Percentiles rank a stretch among this genome's conserved stretches.
Conservation (phyloP, 2,888 invertebrate species). For the Clitarchus hookeri region DNA sequence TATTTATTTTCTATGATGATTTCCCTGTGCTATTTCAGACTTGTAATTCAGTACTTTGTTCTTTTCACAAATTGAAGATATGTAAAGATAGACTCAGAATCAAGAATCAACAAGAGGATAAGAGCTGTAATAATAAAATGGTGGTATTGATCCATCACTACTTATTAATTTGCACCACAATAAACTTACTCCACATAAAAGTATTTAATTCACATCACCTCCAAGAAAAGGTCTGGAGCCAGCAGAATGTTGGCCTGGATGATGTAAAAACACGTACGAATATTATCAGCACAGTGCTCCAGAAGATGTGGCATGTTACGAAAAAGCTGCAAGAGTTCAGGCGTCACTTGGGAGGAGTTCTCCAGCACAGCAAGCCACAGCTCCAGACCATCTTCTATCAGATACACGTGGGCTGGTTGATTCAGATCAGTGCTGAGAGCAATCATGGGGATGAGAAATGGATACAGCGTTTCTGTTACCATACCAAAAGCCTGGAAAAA, state of each 20-base stretch:
- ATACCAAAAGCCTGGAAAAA: conserved; percentile 57
- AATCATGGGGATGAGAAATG: conserved; percentile 67
- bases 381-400: conserved; percentile 89
- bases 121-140: no score
- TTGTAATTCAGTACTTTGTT: no score
- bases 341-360: conserved; percentile 68
- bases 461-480: conserved; percentile 56
- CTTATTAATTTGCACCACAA: no score
- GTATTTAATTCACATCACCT: conserved; percentile 42
- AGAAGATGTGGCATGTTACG: conserved; percentile 72
- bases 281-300: conserved; percentile 83
- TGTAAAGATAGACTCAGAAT: no score
- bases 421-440: conserved; percentile 76
- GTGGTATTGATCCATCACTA: no score
- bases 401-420: conserved; percentile 82
- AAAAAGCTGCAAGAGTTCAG: conserved; percentile 70
- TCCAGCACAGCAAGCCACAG: conserved; percentile 87
- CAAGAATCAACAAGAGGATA: no score
- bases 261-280: conserved; percentile 77
- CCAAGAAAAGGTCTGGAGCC: conserved; percentile 75
- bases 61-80: no score
- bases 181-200: no score
- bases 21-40: no score
- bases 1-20: no score
- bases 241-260: conserved; percentile 81